A percentile compares a stretch with the other conserved stretches of the same genome.
Evolutionary conservation across 2,113 vertebrate species (phyloP).

Genomic region (Machaerirhynchus nigripectus): DNA sequence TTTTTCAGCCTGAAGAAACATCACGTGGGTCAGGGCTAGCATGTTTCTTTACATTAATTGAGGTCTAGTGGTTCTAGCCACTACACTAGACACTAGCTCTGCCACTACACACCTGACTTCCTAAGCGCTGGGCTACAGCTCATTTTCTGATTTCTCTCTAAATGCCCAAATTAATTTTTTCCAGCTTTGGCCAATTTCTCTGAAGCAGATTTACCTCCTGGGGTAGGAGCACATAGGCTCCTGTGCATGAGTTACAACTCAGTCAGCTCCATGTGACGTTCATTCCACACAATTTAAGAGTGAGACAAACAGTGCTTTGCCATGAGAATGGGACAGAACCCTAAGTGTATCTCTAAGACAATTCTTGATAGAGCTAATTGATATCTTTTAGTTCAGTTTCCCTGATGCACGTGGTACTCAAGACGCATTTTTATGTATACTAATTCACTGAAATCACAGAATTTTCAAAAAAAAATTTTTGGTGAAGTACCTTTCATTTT

Average conservation of each 20-base stretch:
- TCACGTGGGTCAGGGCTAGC: not conserved
- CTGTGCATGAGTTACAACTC: not conserved
- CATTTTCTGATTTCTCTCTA: not conserved
- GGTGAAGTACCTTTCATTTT: not conserved
- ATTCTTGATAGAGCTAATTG: not conserved
- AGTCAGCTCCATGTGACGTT: not conserved
- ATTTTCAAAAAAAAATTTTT: not conserved
- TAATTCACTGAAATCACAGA: not conserved
- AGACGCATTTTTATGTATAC: not conserved
- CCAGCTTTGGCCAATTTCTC: not conserved
- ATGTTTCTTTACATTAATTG: not conserved
- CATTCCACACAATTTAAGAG: not conserved
- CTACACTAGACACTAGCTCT: not conserved
- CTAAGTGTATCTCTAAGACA: not conserved
- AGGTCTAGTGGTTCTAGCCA: not conserved
- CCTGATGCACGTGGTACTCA: not conserved
- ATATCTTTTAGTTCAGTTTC: not conserved
- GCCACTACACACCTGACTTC: not conserved
- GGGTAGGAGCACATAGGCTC: not conserved
- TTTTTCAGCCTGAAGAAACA: not conserved
- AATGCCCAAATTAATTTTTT: not conserved
- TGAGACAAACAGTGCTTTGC: not conserved
- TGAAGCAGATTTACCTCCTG: not conserved
- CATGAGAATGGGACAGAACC: not conserved
- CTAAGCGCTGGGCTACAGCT: rapidly evolving